phyloP scores from a whole-genome alignment of 2,888 invertebrate genomes.

The Rhimphoctona megacephalus region DNA sequence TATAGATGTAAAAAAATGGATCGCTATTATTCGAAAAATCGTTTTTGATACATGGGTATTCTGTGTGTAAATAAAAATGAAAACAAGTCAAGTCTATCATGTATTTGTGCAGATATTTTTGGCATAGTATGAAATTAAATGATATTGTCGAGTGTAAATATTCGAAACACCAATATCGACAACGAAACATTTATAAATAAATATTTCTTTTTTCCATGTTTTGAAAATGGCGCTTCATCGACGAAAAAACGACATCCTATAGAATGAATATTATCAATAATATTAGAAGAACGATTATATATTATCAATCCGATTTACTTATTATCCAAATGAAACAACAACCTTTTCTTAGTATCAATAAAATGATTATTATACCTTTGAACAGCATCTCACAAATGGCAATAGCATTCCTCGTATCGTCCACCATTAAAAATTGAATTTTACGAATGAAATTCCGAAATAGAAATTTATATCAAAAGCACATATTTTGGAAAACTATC shows the following conservation, averaged over 20 bases:
- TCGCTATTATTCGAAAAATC: neutral
- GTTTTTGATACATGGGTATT: no score
- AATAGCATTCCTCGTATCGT: constrained; percentile 37
- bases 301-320: neutral
- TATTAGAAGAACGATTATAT: neutral
- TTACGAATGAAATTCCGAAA: constrained; percentile 20
- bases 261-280: neutral
- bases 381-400: constrained; percentile 60
- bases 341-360: neutral
- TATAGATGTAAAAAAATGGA: no score
- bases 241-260: neutral
- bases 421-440: constrained; percentile 56
- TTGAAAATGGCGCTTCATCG: neutral
- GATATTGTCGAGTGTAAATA: neutral
- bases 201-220: neutral
- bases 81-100: neutral
- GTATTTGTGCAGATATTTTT: neutral
- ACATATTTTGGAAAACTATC: neutral
- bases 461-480: constrained; percentile 7
- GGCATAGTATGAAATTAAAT: neutral
- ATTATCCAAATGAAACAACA: neutral
- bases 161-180: neutral
- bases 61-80: neutral
- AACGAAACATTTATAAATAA: neutral
- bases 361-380: constrained; percentile 49